phyloP scores from a whole-genome alignment of 2,797 vertebrate genomes.

The Parauchenoglanis punctatus region DNA sequence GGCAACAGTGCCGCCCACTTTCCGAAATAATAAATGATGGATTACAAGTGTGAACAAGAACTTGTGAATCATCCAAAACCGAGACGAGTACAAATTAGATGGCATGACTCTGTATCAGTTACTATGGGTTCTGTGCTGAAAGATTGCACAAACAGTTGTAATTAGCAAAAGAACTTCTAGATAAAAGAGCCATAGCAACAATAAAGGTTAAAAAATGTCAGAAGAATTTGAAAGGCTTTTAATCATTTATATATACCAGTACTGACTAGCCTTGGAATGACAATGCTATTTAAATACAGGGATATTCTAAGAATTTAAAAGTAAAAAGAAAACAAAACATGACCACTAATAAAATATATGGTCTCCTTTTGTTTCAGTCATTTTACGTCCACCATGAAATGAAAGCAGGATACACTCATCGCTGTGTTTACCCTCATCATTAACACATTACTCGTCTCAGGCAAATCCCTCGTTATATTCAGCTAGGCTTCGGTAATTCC shows the following conservation, averaged over 20 bases:
- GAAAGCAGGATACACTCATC: constrained; percentile 7
- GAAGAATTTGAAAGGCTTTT: neutral
- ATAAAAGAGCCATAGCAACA: neutral
- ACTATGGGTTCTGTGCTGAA: neutral
- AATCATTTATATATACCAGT: neutral
- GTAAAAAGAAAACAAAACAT: neutral
- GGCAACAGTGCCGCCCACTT: constrained; percentile 36
- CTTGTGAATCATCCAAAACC: constrained; percentile 49
- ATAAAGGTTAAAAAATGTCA: too few species aligned
- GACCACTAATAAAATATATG: neutral
- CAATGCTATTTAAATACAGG: neutral
- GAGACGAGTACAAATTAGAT: constrained; percentile 48
- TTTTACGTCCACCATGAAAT: neutral
- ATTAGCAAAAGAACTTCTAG: neutral
- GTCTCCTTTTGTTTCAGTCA: neutral
- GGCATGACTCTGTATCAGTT: constrained; percentile 10
- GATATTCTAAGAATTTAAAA: neutral
- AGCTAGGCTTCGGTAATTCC: neutral
- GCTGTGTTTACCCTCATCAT: neutral
- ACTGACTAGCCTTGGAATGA: too few species aligned
- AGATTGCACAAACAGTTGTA: neutral
- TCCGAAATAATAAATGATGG: constrained; percentile 48
- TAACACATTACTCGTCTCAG: constrained; percentile 4
- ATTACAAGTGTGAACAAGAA: constrained; percentile 38
- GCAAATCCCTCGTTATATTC: neutral